Base-by-base conservation (phyloP, 2,888 invertebrate species). In the Deladenus siricidicola region DNA sequence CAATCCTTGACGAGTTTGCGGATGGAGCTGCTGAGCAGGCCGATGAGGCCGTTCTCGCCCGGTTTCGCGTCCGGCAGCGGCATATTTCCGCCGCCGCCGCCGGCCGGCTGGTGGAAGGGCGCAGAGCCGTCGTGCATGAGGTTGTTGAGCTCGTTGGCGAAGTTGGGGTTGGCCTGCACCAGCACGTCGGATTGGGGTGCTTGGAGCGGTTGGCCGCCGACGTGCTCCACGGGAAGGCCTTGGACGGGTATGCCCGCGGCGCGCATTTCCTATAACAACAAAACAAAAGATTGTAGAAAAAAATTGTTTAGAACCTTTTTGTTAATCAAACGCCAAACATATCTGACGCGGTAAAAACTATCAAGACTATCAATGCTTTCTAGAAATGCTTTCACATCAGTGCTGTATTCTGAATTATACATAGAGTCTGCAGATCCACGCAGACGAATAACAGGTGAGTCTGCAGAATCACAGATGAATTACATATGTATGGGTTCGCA, bases 31-130 rank as follows among this genome's bases (percentile, higher is more conserved):
- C 75, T 74, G 24, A 77, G 67, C 28, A 77, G 70, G 30, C 77
- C 77, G 57, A 77, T 77, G 17, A 77, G 70, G 53, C 77, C 77
- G 51, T 76, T 78, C 64, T 77, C 77, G 65, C 77, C 77, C 42
- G 77, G 77, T 49, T 69, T 70, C 23, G 75, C 76, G 50, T 75
- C 75, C 51, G 77, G 77, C 51, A 77, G 70, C 48, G 49, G 29
- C 26, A 19, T 19, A 23, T 42, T 56, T 14, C 43, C 61, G 42
- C 50, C 21, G 52, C 10, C 57, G 23, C 39, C 64, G 48, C 57
- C 50, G 56, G 67, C 68, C 10, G 65, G 39, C 52, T 23, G 56
- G 30, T 71, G 72, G 70, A 74, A 76, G 49, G 68, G 67, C 56
- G 70, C 72, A 47, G 65, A 64, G 19, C 67, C 70, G 28, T 70